Conservation (phyloP, 2,888 invertebrate species). For the Leuctra nigra region DNA sequence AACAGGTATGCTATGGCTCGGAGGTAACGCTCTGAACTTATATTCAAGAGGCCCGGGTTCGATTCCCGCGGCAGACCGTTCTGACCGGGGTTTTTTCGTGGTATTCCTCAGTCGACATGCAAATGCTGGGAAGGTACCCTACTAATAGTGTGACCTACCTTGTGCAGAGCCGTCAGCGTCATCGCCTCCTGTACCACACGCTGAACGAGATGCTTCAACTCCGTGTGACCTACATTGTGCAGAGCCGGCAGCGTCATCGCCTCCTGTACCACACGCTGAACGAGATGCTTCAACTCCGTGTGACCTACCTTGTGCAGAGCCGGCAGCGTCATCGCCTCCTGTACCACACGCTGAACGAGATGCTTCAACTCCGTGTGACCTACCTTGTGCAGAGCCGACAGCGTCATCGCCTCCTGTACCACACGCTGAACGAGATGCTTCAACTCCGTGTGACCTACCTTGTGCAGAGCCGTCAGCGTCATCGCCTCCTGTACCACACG, state of each 20-base stretch:
- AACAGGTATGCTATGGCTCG: background rate
- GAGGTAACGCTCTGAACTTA: no score
- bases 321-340: slow-evolving; percentile 65
- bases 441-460: slow-evolving; percentile 58
- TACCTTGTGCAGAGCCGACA: slow-evolving; percentile 48
- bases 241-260: slow-evolving; percentile 61
- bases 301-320: slow-evolving; percentile 49
- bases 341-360: slow-evolving; percentile 66
- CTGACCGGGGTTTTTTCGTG: no score
- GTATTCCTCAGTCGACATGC: no score
- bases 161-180: slow-evolving; percentile 52
- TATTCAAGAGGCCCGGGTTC: no score
- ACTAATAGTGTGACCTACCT: slow-evolving; percentile 29
- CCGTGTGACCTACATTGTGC: slow-evolving; percentile 49
- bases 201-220: slow-evolving; percentile 67
- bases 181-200: slow-evolving; percentile 69
- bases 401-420: slow-evolving; percentile 64
- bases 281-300: slow-evolving; percentile 64
- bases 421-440: slow-evolving; percentile 69
- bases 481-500: slow-evolving; percentile 69
- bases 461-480: slow-evolving; percentile 52
- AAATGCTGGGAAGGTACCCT: no score
- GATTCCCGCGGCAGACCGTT: no score
- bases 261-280: slow-evolving; percentile 69
- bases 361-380: slow-evolving; percentile 69